A percentile compares a stretch with the other conserved stretches of the same genome.
These are phyloP conservation scores for Mus minutoides DNA, from an alignment of 2,797 vertebrate species.

Conservation along the genomic window DNA sequence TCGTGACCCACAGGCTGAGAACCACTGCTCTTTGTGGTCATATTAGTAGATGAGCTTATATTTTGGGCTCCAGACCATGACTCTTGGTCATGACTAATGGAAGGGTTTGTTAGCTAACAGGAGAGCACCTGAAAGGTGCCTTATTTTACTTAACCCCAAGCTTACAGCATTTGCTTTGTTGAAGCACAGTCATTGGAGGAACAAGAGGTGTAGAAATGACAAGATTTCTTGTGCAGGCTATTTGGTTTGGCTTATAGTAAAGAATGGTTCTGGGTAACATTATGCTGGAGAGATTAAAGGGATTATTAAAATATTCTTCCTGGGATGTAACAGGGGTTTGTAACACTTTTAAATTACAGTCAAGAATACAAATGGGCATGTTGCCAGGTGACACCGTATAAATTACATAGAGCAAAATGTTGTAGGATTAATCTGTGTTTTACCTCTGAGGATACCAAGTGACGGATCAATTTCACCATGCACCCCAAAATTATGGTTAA, in stretches of 20 bases:
- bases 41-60: background rate
- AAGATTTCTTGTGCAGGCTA: background rate
- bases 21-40: background rate
- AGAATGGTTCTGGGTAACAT: slow-evolving; percentile 54
- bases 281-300: slow-evolving; percentile 43
- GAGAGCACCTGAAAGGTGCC: background rate
- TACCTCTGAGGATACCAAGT: slow-evolving; percentile 43
- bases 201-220: background rate
- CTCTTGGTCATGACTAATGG: background rate
- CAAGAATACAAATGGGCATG: slow-evolving; percentile 59
- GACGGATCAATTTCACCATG: slow-evolving; percentile 44
- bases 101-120: background rate
- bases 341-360: slow-evolving; percentile 67
- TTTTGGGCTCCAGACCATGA: background rate
- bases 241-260: slow-evolving; percentile 46
- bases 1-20: background rate
- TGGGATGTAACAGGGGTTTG: slow-evolving; percentile 49
- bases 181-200: slow-evolving; percentile 36
- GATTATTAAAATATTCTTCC: slow-evolving; percentile 72
- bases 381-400: slow-evolving; percentile 33
- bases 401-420: slow-evolving; percentile 56
- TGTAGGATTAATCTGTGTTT: slow-evolving; percentile 63
- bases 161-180: background rate
- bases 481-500: slow-evolving; percentile 68
- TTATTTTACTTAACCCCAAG: background rate